Percentiles rank a stretch among this genome's conserved stretches.
phyloP scores from a whole-genome alignment of 2,797 vertebrate species.

The Myioborus melanocephalus region DNA sequence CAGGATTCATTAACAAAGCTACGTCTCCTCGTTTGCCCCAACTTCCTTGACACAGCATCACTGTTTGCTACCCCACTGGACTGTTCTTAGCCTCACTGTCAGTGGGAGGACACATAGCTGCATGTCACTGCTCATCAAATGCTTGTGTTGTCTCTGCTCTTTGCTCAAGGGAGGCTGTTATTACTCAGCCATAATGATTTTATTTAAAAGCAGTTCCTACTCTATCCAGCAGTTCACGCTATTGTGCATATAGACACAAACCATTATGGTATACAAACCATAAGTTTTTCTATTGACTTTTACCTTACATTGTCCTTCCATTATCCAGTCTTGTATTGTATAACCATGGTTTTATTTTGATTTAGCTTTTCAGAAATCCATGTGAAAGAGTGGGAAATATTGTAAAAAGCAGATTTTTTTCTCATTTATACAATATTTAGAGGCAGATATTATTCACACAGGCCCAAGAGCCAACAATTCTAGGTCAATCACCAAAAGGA shows the following conservation, averaged over 20 bases:
- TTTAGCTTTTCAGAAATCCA: background rate
- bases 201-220: background rate
- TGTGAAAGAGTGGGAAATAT: background rate
- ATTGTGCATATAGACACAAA: background rate
- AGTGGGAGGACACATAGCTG: rapidly evolving
- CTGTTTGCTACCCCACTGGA: background rate
- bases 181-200: background rate
- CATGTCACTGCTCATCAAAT: background rate
- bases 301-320: background rate
- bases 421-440: background rate
- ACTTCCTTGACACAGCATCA: background rate
- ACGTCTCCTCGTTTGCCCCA: background rate
- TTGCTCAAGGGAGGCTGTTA: background rate
- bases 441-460: background rate
- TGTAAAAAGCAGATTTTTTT: background rate
- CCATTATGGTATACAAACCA: background rate
- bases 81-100: background rate
- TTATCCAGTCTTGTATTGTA: background rate
- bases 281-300: background rate
- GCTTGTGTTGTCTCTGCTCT: background rate
- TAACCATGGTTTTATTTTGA: background rate
- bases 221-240: background rate
- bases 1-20: background rate
- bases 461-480: background rate
- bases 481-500: background rate